Evolutionary conservation across 2,113 vertebrate species (phyloP).

Genomic region (Pseudopipra pipra): DNA sequence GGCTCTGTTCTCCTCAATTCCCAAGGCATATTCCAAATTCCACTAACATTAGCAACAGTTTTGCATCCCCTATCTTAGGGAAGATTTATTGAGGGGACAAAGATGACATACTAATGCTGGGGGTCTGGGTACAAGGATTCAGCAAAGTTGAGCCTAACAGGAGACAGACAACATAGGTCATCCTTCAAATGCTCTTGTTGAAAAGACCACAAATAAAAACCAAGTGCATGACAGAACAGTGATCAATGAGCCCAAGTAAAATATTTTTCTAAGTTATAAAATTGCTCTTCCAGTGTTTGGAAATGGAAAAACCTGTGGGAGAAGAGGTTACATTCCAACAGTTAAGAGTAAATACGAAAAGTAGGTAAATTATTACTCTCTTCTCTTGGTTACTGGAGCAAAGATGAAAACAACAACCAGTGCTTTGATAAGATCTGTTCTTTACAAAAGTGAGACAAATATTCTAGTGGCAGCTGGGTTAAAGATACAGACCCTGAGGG

Average conservation of each 20-base stretch:
- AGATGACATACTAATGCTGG: not conserved
- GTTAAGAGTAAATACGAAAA: not conserved
- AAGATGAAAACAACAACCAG: constrained; percentile 9
- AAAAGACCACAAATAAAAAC: constrained; percentile 41
- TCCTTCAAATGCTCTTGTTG: constrained; percentile 32
- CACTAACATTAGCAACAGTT: constrained; percentile 1
- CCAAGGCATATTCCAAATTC: constrained; percentile 25
- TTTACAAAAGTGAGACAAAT: constrained; percentile 35
- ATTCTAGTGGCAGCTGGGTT: constrained; percentile 15
- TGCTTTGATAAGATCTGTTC: constrained; percentile 31
- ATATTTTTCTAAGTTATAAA: constrained; percentile 33
- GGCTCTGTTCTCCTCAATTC: not conserved
- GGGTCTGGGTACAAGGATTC: not conserved
- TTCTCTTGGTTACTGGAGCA: constrained; percentile 35
- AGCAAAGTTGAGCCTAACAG: not conserved
- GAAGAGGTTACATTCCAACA: constrained; percentile 37
- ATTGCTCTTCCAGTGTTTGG: constrained; percentile 27
- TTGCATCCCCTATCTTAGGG: not conserved
- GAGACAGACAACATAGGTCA: not conserved
- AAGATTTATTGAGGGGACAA: constrained; percentile 11
- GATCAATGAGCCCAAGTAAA: constrained; percentile 33
- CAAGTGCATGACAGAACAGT: constrained; percentile 28
- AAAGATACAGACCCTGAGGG: not conserved
- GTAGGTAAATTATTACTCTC: constrained; percentile 47
- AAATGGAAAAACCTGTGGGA: constrained; percentile 26